Base-by-base conservation (phyloP, 2,797 vertebrate species). In the Valencia hispanica region DNA sequence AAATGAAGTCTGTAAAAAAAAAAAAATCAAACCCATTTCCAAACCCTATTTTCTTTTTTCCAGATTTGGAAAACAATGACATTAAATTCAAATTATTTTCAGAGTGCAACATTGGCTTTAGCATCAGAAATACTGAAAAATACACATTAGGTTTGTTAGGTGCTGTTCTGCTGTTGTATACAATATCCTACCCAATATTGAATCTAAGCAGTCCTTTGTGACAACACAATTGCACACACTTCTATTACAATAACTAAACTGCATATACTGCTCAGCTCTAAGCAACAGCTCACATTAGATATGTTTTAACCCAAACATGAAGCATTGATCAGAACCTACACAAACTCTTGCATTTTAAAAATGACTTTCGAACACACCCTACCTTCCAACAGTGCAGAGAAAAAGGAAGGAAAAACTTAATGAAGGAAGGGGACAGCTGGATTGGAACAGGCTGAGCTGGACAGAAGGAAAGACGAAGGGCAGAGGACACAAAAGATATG, bases 401-500 rank as follows among this genome's bases (percentile, higher is more conserved):
- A 71, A 39, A 47, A 41, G 79, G 72, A 77, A n/a, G n/a, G 81
- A 75, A 83, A 79, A 80, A 48, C 55, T 74, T 85, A 87, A 83
- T 88, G 90, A 93, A 82, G 83, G 89, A 92, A 84, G 65, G 83
- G 87, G 88, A 92, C 93, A 94, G 92, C 93, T 94, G 93, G 83
- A 61, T 74, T 41, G 65, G 80, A 84, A 85, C 70, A 25, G 71
- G 70, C 45, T 66, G 47, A 39, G 32, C 47, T 32, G 59, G 65
- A 87, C 80, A 36, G 70, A 77, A 85, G 82, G 81, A 74, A 74
- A 78, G 78, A 78, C 73, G 8, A 76, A 79, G 74, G 73, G 51
- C 72, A 74, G 77, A 61, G 22, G 73, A 89, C 85, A 86, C 79
- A 78, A 75, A 74, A 74, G 70, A 84, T 88, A 80, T 86, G 88